Evolutionary conservation across 2,797 vertebrate species (phyloP), one percentile per base, ranked within the genome.

Genomic region (Leucoraja ocellata): DNA sequence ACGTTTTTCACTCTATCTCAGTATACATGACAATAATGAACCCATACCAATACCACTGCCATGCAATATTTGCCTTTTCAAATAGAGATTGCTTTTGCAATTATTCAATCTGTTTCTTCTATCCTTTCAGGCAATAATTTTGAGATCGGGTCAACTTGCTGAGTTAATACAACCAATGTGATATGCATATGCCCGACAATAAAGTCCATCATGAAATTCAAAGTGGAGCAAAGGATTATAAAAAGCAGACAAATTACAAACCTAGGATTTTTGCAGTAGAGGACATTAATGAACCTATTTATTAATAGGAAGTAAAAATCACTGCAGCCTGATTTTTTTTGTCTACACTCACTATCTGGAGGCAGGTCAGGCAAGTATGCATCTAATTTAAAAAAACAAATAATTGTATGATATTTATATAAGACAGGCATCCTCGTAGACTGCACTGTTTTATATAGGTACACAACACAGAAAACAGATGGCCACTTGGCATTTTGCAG

Each of bases 101-200:
- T 6, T 5, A 32, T 36, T 88, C 28, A 65, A 88, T 65, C 61
- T 63, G 14, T 5, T 65, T 88, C 84, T 16, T 32, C 28, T n/a
- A 88, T 13, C n/a, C 61, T 65, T 88, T 88, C 84, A 88, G 84
- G 61, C 61, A 88, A 32, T 88, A 16, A 3, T 18, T 88, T 88
- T 2, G 13, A 32, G 28, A 32, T 18, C 10, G 61, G 28, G 14
- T 32, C n/a, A 54, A 54, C 4, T 54, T 54, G 54, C 25, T 68
- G 16, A 63, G 13, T 65, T 88, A 36, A 65, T 68, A 16, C 16
- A 21, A 16, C 54, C 80, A 54, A 88, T 25, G 1, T 32, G 13
- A 91, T 71, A 32, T 91, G 61, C 63, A 90, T 13, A 21, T 71
- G 86, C 36, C 65, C 16, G 39, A 68, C 6, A 91, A 39, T 39